These are phyloP conservation scores for Salminus brasiliensis DNA, from an alignment of 2,113 vertebrate genomes.

Conservation along the genomic window DNA sequence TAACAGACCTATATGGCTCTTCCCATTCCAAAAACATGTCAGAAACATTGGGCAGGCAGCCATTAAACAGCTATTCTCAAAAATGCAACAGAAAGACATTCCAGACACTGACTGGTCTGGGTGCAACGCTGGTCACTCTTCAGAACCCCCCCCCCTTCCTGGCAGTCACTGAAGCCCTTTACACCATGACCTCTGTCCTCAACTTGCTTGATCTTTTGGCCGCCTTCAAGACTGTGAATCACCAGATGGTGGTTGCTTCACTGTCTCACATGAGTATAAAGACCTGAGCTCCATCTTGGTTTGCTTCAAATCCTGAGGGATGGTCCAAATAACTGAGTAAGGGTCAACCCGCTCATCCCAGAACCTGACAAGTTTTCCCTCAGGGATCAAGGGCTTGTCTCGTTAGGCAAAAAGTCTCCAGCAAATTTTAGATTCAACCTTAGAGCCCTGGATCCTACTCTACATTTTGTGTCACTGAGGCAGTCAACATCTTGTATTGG, in stretches of 20 bases:
- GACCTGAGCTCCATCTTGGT: neutral
- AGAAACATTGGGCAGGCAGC: neutral
- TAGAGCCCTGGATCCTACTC: no score
- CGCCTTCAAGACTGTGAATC: neutral
- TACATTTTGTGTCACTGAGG: no score
- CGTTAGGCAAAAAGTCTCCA: no score
- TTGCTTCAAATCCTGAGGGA: neutral
- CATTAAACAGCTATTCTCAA: neutral
- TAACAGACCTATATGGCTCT: neutral
- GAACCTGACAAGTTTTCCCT: neutral
- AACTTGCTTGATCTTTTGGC: neutral
- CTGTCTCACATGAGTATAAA: neutral
- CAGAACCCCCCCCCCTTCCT: neutral
- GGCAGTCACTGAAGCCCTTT: neutral
- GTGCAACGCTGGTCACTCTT: neutral
- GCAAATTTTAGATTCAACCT: no score
- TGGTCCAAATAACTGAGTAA: neutral
- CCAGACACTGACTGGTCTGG: neutral
- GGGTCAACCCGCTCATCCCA: neutral
- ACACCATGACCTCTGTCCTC: neutral
- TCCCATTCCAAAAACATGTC: neutral
- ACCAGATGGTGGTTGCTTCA: neutral
- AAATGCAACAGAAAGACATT: neutral
- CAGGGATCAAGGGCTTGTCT: neutral
- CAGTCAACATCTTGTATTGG: no score